These are phyloP conservation scores for Cyphomyrmex costatus DNA, from an alignment of 1,140 invertebrate genomes.

Conservation along the genomic window DNA sequence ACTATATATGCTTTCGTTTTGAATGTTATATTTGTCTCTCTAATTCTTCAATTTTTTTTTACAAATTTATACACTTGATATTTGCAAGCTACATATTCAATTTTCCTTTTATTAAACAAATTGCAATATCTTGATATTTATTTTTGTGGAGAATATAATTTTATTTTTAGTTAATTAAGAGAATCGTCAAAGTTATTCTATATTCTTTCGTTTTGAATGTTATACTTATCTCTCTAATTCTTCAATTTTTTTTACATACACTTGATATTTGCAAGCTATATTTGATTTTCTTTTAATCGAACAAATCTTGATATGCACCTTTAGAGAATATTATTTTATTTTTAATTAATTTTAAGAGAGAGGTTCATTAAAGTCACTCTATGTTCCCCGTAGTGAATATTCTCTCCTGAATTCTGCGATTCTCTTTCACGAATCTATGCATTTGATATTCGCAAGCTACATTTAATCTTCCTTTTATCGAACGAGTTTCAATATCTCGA, in stretches of 20 bases:
- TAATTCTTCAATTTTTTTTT: too few species aligned
- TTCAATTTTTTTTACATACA: not conserved
- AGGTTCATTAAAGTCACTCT: too few species aligned
- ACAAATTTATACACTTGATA: not conserved
- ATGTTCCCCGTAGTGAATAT: too few species aligned
- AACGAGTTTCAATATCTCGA: not conserved
- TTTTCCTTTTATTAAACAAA: not conserved
- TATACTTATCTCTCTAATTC: not conserved
- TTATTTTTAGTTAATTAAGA: too few species aligned
- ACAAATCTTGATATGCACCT: not conserved
- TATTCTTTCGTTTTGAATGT: too few species aligned
- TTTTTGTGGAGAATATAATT: too few species aligned
- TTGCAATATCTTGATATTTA: not conserved
- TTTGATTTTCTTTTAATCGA: constrained; percentile 5
- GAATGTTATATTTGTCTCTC: not conserved
- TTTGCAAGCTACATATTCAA: not conserved
- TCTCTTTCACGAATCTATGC: not conserved
- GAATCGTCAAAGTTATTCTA: too few species aligned
- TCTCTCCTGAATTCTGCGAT: not conserved
- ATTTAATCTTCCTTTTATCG: constrained; percentile 11
- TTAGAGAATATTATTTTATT: too few species aligned
- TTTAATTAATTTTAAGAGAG: too few species aligned
- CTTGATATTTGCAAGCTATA: not conserved
- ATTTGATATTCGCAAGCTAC: not conserved
- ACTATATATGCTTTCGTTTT: not conserved